Evolutionary conservation across 1,140 invertebrate genomes (phyloP), one percentile per base, ranked within the genome.

Genomic region (Musca vetustissima): DNA sequence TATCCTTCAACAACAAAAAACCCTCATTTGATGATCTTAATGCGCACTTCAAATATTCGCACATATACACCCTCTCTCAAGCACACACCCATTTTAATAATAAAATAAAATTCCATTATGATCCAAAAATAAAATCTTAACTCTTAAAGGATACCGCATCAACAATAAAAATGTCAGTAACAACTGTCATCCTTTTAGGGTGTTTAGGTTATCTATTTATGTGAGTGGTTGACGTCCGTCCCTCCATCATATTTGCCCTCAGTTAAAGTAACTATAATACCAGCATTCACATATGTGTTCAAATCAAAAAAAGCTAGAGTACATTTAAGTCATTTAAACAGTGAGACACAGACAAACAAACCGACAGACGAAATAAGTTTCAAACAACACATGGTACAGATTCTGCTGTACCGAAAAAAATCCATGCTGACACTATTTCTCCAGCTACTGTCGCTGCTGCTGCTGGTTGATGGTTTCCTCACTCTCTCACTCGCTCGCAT

Each of bases 111-210:
- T 36, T 57, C 25, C 47, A 19, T 55, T 55, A 24, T 55, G 36
- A 24, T 36, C 55, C 53, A 21, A 24, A 24, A 61, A 50, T 53
- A 48, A 69, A 69, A 69, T 15, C 64, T 66, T 64, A 69, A 65
- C 36, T 69, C 32, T 43, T 43, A 43, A 52, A 53, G 57, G 57
- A 61, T 61, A 69, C 64, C 53, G 67, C 66, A 76, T 75, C 73
- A 72, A 76, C 75, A 78, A 79, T 79, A 80, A 80, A 80, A 80
- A 78, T 67, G 78, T 80, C 78, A 80, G 68, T 53, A 73, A 53
- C 78, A 80, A 80, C 75, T 70, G 78, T 68, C 74, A 69, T 65
- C 57, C 55, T 53, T 32, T 65, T 49, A 15, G 67, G 50, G 50
- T 69, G 59, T 25, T 48, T 66, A 48, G 47, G 21, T 36, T 24